Conservation (phyloP, 2,797 vertebrate species). For the Premnoplex brunnescens region DNA sequence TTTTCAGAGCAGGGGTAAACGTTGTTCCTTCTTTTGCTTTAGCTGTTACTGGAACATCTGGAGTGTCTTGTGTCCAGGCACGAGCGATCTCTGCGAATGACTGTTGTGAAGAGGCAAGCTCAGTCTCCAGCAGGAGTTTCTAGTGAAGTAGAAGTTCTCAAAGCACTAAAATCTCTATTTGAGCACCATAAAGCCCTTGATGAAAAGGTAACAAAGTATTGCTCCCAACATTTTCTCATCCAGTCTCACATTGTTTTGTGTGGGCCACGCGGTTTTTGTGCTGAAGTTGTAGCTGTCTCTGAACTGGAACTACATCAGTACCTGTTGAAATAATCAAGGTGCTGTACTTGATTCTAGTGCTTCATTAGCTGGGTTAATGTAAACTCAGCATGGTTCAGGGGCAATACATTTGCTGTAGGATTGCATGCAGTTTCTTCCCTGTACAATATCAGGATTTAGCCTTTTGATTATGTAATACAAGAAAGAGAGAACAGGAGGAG, state of each 20-base stretch:
- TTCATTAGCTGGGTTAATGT: not conserved
- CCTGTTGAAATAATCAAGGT: not conserved
- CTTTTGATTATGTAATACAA: not conserved
- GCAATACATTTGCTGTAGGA: not conserved
- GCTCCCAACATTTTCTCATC: not conserved
- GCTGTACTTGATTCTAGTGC: not conserved
- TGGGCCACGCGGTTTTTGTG: not conserved
- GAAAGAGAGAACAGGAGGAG: not conserved
- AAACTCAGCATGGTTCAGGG: not conserved
- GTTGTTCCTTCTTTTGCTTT: not conserved
- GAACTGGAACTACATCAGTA: not conserved
- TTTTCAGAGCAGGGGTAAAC: not conserved
- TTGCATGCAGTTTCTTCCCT: not conserved
- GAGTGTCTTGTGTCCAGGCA: conserved; percentile 97
- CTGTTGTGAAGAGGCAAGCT: conserved; percentile 95
- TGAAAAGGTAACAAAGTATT: conserved; percentile 85
- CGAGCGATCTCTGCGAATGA: conserved; percentile 95
- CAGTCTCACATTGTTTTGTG: not conserved
- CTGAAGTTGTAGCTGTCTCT: not conserved
- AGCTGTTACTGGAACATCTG: conserved; percentile 94
- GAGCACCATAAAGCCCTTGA: conserved; percentile 99
- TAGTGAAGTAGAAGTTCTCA: conserved; percentile 97
- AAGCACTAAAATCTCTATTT: conserved; percentile 96
- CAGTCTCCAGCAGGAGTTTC: conserved; percentile 97
- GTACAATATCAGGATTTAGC: not conserved